Evolutionary conservation across 2,797 vertebrate genomes (phyloP).

Genomic region (Pterois miles): DNA sequence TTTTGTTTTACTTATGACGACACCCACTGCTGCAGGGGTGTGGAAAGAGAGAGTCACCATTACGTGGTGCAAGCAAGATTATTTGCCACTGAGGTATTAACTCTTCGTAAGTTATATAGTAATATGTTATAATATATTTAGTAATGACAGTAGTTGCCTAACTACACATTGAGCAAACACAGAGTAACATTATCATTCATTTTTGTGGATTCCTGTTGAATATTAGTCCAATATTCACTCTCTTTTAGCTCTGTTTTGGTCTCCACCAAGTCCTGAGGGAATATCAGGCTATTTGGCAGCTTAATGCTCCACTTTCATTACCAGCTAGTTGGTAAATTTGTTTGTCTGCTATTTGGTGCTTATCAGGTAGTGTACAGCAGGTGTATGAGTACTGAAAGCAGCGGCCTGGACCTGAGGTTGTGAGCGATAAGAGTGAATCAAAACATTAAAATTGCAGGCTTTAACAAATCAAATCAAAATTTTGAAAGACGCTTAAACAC

Average conservation of each 20-base stretch:
- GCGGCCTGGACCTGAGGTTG: neutral
- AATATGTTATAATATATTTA: no score
- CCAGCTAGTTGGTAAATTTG: neutral
- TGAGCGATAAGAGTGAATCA: neutral
- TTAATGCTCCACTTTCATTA: neutral
- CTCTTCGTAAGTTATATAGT: no score
- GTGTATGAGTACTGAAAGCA: neutral
- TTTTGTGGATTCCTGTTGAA: neutral
- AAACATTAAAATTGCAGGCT: neutral
- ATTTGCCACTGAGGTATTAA: no score
- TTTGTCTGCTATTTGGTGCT: neutral
- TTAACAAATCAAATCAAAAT: neutral
- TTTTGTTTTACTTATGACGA: accelerated
- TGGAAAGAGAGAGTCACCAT: no score
- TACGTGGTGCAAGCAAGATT: no score
- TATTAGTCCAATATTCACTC: neutral
- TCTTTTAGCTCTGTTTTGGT: neutral
- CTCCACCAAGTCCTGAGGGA: neutral
- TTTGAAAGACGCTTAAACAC: neutral
- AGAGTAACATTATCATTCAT: neutral
- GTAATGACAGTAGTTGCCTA: neutral
- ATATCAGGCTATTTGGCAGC: neutral
- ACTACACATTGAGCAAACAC: neutral
- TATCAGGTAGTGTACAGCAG: neutral
- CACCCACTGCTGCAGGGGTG: no score